These are phyloP conservation scores for Epistrophella euchroma DNA, from an alignment of 2,888 invertebrate species.

Conservation along the genomic window DNA sequence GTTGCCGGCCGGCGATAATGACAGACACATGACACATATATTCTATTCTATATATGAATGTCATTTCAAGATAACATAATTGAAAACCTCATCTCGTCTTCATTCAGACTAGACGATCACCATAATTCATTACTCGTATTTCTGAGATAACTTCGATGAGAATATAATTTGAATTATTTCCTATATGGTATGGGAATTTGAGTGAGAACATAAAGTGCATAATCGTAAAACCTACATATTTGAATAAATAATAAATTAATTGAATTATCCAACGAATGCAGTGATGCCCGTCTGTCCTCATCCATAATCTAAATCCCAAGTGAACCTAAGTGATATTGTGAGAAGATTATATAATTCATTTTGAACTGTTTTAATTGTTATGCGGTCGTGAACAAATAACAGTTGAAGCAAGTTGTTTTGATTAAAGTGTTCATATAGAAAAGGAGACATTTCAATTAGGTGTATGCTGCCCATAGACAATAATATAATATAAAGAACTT, in stretches of 20 bases:
- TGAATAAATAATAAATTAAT: slow-evolving; percentile 4
- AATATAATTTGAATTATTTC: no score
- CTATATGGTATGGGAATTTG: no score
- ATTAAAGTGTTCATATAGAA: neutral
- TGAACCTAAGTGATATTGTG: neutral
- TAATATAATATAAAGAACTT: no score
- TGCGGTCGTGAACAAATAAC: neutral
- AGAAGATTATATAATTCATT: slow-evolving; percentile 8
- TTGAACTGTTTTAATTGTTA: neutral
- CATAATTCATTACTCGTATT: neutral
- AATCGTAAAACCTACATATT: slow-evolving; percentile 6
- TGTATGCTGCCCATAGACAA: no score
- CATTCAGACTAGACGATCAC: neutral
- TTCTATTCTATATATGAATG: neutral
- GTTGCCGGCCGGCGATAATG: neutral
- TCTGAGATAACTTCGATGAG: neutral
- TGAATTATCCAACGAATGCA: no score
- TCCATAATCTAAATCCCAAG: neutral
- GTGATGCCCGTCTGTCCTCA: neutral
- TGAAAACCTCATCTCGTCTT: slow-evolving; percentile 10
- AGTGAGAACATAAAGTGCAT: neutral
- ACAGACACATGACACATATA: neutral
- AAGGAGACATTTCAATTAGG: neutral
- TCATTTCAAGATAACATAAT: slow-evolving; percentile 3
- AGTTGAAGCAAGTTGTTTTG: neutral